Percentiles rank a stretch among this genome's conserved stretches.
Conservation (phyloP, 2,888 invertebrate species). For the Leucozona laternaria region DNA sequence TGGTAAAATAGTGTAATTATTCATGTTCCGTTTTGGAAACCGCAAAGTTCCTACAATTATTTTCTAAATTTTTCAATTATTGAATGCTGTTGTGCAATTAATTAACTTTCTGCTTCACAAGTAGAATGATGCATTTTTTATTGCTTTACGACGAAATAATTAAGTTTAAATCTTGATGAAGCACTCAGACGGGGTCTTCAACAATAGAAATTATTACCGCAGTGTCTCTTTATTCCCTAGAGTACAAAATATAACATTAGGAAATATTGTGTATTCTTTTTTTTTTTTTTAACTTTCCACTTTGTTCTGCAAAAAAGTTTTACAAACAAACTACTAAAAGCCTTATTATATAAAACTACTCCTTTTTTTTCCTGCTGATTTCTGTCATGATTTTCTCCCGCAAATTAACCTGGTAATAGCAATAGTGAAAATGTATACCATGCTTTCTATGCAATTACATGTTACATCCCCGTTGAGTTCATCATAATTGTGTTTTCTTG, state of each 20-base stretch:
- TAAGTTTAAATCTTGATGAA: constrained; percentile 47
- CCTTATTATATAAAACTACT: constrained; percentile 26
- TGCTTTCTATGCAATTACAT: constrained; percentile 26
- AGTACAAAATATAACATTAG: constrained; percentile 31
- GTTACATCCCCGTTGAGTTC: constrained; percentile 33
- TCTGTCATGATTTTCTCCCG: constrained; percentile 5
- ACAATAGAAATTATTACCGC: constrained; percentile 31
- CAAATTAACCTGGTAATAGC: constrained; percentile 40
- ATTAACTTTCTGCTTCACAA: background rate
- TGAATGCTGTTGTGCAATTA: background rate
- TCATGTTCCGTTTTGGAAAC: background rate
- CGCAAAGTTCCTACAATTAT: background rate
- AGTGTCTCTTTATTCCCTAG: constrained; percentile 27
- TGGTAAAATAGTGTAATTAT: too few species aligned
- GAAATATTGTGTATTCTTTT: background rate
- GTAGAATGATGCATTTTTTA: background rate
- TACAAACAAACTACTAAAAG: constrained; percentile 34
- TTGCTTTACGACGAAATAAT: constrained; percentile 23
- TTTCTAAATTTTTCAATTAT: background rate
- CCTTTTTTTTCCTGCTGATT: constrained; percentile 36
- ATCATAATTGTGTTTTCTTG: constrained; percentile 64
- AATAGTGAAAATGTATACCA: constrained; percentile 13
- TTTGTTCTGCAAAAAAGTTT: constrained; percentile 18
- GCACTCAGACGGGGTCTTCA: constrained; percentile 34
- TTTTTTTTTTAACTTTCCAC: constrained; percentile 38